Evolutionary conservation across 2,888 invertebrate genomes (phyloP).

Genomic region (Rhamnusium bicolor): DNA sequence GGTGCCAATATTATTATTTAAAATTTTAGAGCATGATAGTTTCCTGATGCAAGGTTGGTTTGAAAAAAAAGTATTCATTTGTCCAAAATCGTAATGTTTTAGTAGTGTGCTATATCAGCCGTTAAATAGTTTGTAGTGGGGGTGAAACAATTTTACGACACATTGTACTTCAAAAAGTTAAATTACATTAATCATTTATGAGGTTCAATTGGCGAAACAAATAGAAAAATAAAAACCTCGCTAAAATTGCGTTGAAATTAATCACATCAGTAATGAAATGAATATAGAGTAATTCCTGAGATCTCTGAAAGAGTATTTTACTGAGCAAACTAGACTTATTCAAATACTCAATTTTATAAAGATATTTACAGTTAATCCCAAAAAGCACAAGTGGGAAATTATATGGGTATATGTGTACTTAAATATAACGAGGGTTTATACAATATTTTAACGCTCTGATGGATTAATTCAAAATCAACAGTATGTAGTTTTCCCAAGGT

Average conservation of each 20-base stretch:
- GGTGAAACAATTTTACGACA: no score
- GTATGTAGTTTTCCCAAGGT: constrained; percentile 26
- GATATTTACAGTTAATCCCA: background rate
- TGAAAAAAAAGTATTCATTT: no score
- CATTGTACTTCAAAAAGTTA: no score
- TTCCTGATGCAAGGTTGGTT: no score
- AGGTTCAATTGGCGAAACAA: no score
- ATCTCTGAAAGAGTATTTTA: background rate
- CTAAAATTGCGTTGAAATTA: background rate
- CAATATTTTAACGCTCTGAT: constrained; percentile 36
- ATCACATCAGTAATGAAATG: background rate
- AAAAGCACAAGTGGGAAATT: constrained; percentile 24
- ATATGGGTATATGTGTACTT: constrained; percentile 25
- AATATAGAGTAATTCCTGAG: background rate
- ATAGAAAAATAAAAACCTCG: no score
- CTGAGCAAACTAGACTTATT: background rate
- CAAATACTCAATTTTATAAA: constrained; percentile 18
- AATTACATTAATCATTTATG: no score
- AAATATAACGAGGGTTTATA: constrained; percentile 28
- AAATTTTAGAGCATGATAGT: no score
- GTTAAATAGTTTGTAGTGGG: no score
- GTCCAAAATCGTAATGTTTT: no score
- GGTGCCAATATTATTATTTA: no score
- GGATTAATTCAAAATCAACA: constrained; percentile 36
- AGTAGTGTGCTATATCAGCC: no score